Percentiles rank a stretch among this genome's conserved stretches.
Conservation (phyloP, 2,888 invertebrate genomes). For the Trichacis sp. region DNA sequence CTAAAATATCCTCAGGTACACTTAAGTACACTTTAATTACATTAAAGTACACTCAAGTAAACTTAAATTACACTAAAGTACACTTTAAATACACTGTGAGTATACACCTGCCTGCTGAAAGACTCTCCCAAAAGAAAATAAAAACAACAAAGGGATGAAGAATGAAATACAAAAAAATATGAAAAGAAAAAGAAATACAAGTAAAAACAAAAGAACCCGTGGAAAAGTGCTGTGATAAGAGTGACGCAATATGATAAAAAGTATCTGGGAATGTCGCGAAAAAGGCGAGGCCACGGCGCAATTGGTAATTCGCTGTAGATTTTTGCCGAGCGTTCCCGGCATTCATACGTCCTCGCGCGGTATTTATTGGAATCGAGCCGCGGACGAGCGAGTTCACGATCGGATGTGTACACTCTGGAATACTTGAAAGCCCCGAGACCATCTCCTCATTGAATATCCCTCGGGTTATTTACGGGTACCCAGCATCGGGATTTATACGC, state of each 20-base stretch:
- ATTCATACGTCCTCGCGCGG: constrained; percentile 63
- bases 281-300: constrained; percentile 55
- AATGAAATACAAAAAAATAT: too few relatives aligned
- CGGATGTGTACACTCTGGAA: constrained; percentile 42
- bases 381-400: constrained; percentile 44
- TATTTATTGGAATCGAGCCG: constrained; percentile 61
- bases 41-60: too few relatives aligned
- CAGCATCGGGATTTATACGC: constrained; percentile 59
- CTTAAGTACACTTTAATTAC: too few relatives aligned
- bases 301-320: constrained; percentile 61
- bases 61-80: too few relatives aligned
- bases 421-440: constrained; percentile 43
- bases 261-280: constrained; percentile 55
- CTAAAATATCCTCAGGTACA: too few relatives aligned
- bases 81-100: too few relatives aligned
- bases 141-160: too few relatives aligned
- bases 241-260: constrained; percentile 47
- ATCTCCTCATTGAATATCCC: constrained; percentile 63
- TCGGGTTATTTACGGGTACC: constrained; percentile 60
- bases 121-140: too few relatives aligned
- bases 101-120: too few relatives aligned
- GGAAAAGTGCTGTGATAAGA: too few relatives aligned
- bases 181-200: too few relatives aligned
- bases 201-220: too few relatives aligned
- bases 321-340: constrained; percentile 55